Base-by-base conservation (phyloP, 2,888 invertebrate species). In the Ophraella communa region DNA sequence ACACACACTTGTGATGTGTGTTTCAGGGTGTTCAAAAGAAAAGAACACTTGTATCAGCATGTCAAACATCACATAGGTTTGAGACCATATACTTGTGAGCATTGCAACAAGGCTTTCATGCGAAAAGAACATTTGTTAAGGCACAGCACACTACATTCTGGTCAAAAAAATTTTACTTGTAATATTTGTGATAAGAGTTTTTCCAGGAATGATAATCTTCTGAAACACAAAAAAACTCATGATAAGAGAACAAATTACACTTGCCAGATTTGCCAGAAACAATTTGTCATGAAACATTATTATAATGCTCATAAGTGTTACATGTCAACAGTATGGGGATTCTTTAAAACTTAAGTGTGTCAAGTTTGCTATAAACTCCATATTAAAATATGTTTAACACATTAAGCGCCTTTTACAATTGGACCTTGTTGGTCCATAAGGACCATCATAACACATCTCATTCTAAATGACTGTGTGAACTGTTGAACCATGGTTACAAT, bases 11-110 rank as follows among this genome's bases (percentile, higher is more conserved):
- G 89, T 73, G 86, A 86, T 39, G 82, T 86, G 14, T 90, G 90
- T 75, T 84, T 83, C 4, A 88, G 89, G 69, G 84, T 84, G 0
- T 90, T 90, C 73, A 89, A 89, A 75, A 84, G 90, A 69, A 87
- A 89, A 76, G 90, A 90, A 74, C 89, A 90, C 75, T 81, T 90
- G 0, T 88, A 87, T 64, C 90, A 90, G 69, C 90, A 90, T 73
- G 82, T 87, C 1, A 89, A 89, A 74, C 78, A 89, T 1, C 90
- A 90, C 72, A 87, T 87, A 0, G 89, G 89, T 4, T 84, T 89
- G 66, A 83, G 90, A 47, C 90, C 90, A 0, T 90, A 88, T 73
- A 87, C 86, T 20, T 90, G 90, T 69, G 84, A 84, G 0, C 85
- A 87, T 39, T 90, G 90, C 75, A 84, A 86, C 47, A 89, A 90